These are phyloP conservation scores for Volucella bombylans DNA, from an alignment of 2,888 invertebrate genomes.

Conservation along the genomic window DNA sequence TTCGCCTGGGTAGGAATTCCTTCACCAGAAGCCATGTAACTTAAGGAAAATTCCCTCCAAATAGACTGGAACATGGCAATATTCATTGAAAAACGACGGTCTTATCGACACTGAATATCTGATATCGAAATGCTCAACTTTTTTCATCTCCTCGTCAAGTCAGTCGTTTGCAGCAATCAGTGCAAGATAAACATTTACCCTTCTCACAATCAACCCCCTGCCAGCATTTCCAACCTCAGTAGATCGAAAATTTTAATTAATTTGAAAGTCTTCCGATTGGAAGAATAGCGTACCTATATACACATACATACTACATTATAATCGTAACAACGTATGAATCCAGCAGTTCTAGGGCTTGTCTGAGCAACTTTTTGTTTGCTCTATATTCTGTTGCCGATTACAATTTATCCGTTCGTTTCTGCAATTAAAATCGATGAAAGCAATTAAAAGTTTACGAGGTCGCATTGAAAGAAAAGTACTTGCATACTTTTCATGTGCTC, in stretches of 20 bases:
- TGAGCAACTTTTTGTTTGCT: slow-evolving; percentile 2
- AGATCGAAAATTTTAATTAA: slow-evolving; percentile 38
- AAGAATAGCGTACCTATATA: not conserved
- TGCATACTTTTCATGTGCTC: not conserved
- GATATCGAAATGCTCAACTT: slow-evolving; percentile 10
- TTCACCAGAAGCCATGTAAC: too few species aligned
- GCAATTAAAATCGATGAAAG: slow-evolving; percentile 40
- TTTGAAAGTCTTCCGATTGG: slow-evolving; percentile 27
- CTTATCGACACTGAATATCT: not conserved
- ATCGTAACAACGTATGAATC: not conserved
- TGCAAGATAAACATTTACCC: not conserved
- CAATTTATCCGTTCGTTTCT: slow-evolving; percentile 23
- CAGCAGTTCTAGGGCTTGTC: slow-evolving; percentile 11
- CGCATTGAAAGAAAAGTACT: not conserved
- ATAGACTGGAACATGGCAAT: too few species aligned
- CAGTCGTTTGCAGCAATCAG: not conserved
- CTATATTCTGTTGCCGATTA: not conserved
- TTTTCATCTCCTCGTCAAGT: not conserved
- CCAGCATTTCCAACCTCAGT: too few species aligned
- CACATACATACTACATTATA: too few species aligned
- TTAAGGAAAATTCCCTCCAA: too few species aligned
- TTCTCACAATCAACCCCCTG: not conserved
- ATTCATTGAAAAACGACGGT: too few species aligned
- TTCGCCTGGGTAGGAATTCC: too few species aligned
- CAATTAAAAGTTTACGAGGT: slow-evolving; percentile 57